Evolutionary conservation across 1,140 invertebrate species (phyloP).

Genomic region (Drosophila tsacasi): DNA sequence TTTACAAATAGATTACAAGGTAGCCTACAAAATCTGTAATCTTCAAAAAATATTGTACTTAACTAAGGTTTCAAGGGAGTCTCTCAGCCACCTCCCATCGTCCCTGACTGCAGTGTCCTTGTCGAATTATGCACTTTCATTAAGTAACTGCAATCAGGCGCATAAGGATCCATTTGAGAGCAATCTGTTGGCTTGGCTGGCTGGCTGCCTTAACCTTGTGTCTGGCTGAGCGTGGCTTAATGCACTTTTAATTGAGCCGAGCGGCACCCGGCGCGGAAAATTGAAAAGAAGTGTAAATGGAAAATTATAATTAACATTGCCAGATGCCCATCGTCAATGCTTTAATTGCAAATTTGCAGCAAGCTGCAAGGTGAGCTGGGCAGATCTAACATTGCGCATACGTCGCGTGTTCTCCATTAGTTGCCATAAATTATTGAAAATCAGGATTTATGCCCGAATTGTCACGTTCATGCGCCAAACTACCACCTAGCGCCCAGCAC

Average conservation of each 20-base stretch:
- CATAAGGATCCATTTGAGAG: constrained; percentile 60
- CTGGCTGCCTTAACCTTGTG: constrained; percentile 66
- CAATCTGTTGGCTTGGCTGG: constrained; percentile 49
- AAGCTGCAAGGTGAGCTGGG: constrained; percentile 19
- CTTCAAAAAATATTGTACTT: not conserved
- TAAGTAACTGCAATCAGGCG: constrained; percentile 78
- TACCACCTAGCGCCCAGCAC: constrained; percentile 35
- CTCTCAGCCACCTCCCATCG: constrained; percentile 6
- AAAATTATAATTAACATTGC: constrained; percentile 79
- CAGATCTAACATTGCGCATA: constrained; percentile 56
- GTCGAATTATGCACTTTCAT: constrained; percentile 74
- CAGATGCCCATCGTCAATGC: constrained; percentile 47
- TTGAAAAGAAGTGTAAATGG: constrained; percentile 65
- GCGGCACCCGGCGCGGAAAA: constrained; percentile 41
- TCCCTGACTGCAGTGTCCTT: constrained; percentile 44
- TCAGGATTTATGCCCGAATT: constrained; percentile 75
- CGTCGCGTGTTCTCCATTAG: constrained; percentile 73
- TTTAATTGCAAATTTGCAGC: constrained; percentile 45
- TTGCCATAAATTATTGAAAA: constrained; percentile 78
- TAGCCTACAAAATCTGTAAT: not conserved
- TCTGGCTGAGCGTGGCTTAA: constrained; percentile 63
- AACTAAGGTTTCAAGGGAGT: not conserved
- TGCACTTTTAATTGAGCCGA: constrained; percentile 79
- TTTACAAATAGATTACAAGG: not conserved
- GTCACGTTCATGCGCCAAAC: constrained; percentile 60